Base-by-base conservation (phyloP, 2,888 invertebrate species). In the Bembecia ichneumoniformis region DNA sequence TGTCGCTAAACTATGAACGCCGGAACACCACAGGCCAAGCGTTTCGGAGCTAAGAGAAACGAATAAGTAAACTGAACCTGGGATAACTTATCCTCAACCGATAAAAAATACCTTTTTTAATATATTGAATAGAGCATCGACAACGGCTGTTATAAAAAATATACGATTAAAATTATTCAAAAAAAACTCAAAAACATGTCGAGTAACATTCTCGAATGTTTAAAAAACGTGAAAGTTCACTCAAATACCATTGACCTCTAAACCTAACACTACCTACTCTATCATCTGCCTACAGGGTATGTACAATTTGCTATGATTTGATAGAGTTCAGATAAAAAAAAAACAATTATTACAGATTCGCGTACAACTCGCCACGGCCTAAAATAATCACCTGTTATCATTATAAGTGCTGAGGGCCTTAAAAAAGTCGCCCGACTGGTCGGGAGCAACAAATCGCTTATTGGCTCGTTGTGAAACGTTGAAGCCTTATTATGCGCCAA, bases 161-260 rank as follows among this genome's bases (percentile, higher is more conserved):
- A 28, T 28, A 20, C 4, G 28, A 9, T 28, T 9, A 40, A 13
- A 14, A 13, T 40, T 40, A n/a, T 40, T 40, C 40, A 40, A 40
- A 40, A 1, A 40, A 40, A 35, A 35, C 35, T 4, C 3, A 57
- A 61, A 60, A 64, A 50, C 57, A 59, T 59, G 61, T 59, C 63
- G 55, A 64, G 63, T 63, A 61, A 60, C 63, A 58, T 59, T 51
- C 28, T 28, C 28, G 28, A 28, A 28, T 28, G 28, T 28, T 28
- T 28, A 9, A 56, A 59, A 62, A 58, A 62, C 64, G 17, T 16
- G 69, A 68, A 71, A 68, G 64, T 66, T 63, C 55, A 46, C 4
- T 14, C 54, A 59, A 68, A 71, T 69, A 69, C 63, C 70, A 67
- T 72, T 77, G 72, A 76, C 77, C 75, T 71, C 70, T 61, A 69